Percentiles rank a stretch among this genome's conserved stretches.
phyloP scores from a whole-genome alignment of 2,797 vertebrate species.

The Glyptemys insculpta region DNA sequence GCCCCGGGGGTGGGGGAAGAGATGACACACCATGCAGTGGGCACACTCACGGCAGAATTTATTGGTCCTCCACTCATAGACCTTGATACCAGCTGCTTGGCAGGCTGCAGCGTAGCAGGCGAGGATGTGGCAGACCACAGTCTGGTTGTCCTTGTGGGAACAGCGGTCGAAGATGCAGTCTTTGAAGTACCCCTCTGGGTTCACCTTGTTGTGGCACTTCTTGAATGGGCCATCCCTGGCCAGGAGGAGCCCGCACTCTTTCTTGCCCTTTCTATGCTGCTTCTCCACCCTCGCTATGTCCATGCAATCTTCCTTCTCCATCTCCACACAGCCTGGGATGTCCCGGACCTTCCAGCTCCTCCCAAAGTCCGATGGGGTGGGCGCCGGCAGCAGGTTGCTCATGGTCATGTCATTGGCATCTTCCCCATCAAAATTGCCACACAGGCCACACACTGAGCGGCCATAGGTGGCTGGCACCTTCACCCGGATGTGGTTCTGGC shows the following conservation, averaged over 20 bases:
- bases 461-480: slow-evolving; percentile 77
- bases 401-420: slow-evolving; percentile 78
- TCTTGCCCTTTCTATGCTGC: slow-evolving; percentile 53
- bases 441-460: slow-evolving; percentile 81
- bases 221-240: slow-evolving; percentile 80
- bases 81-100: slow-evolving; percentile 71
- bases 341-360: slow-evolving; percentile 79
- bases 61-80: slow-evolving; percentile 80
- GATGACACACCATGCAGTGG: too few relatives aligned
- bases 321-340: slow-evolving; percentile 73
- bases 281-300: slow-evolving; percentile 63
- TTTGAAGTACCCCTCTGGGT: slow-evolving; percentile 74
- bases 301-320: slow-evolving; percentile 72
- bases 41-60: slow-evolving; percentile 81
- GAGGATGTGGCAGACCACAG: slow-evolving; percentile 79
- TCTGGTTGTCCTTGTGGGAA: slow-evolving; percentile 73
- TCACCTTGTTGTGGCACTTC: slow-evolving; percentile 75
- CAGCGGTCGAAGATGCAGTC: slow-evolving; percentile 83
- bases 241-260: slow-evolving; percentile 79
- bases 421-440: slow-evolving; percentile 81
- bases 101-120: slow-evolving; percentile 80
- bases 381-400: slow-evolving; percentile 35
- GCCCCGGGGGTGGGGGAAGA: too few relatives aligned
- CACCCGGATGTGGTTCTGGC: slow-evolving; percentile 71
- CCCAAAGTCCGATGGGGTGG: slow-evolving; percentile 55